Evolutionary conservation across 2,113 vertebrate species (phyloP), one percentile per base, ranked within the genome.

Genomic region (Baryphthengus martii): DNA sequence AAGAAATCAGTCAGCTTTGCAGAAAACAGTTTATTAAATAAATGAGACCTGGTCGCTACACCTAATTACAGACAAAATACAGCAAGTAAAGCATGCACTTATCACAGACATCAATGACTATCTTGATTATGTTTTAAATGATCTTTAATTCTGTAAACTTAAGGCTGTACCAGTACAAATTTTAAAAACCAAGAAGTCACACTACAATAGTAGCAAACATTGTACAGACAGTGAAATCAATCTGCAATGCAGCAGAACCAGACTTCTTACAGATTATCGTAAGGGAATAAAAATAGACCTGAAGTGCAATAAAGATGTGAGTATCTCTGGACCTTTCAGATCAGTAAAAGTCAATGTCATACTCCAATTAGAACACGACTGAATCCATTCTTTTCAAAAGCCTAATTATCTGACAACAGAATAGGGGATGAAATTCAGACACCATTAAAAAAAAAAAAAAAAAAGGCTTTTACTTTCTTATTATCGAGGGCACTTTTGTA

Each of bases 21-120:
- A 96, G 90, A 97, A 98, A 96, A 95, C 87, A 55, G 80, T 97
- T 97, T 97, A 98, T 98, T 97, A 96, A 94, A 92, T 90, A 95
- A 84, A 86, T 31, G 70, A 96, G 87, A 95, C 81, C 50, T 89
- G 67, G 66, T 89, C 84, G 84, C 73, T 94, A 94, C 88, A 96
- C 39, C 61, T 91, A 95, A 95, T 94, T 88, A 97, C 76, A 97
- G 90, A 96, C 87, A 97, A 95, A 95, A 96, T 93, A 97, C 75
- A 70, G 77, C 90, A 85, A 97, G 75, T 88, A 96, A 96, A 97
- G 87, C 97, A 98, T 95, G 93, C 93, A 94, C 55, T 93, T 85
- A 91, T 19, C 94, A 94, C 53, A 94, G 91, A 97, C 88, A 95
- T 92, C 72, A 90, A 28, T 80, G 72, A 96, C 49, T 88, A 85